Evolutionary conservation across 2,113 vertebrate genomes (phyloP).

Genomic region (Cynocephalus volans): DNA sequence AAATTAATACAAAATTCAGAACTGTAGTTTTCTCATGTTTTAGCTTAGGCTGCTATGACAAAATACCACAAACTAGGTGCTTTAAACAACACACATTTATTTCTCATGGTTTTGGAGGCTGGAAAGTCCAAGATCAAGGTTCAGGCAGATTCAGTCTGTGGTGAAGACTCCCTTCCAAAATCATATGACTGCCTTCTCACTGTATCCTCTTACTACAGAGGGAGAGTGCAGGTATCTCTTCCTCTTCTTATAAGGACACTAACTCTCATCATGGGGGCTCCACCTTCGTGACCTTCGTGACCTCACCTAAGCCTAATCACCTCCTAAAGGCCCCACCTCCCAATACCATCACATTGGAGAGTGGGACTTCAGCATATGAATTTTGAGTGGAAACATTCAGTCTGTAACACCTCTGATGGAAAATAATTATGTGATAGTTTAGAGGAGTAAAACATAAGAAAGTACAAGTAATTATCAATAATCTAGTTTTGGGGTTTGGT

Average conservation of each 20-base stretch:
- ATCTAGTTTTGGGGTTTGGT: neutral
- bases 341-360: neutral
- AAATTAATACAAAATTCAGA: neutral
- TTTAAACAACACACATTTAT: neutral
- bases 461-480: neutral
- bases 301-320: neutral
- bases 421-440: neutral
- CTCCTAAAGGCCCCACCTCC: neutral
- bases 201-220: neutral
- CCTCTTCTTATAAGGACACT: neutral
- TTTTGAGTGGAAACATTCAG: neutral
- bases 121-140: neutral
- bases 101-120: neutral
- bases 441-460: neutral
- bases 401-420: neutral
- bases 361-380: neutral
- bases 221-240: neutral
- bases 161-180: neutral
- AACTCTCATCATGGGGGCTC: fast-evolving
- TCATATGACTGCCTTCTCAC: neutral
- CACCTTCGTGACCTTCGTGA: neutral
- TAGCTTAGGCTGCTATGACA: neutral
- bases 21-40: neutral
- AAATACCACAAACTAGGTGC: neutral
- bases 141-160: neutral